Conservation (phyloP, 2,797 vertebrate species). For the Meriones psammophilus region DNA sequence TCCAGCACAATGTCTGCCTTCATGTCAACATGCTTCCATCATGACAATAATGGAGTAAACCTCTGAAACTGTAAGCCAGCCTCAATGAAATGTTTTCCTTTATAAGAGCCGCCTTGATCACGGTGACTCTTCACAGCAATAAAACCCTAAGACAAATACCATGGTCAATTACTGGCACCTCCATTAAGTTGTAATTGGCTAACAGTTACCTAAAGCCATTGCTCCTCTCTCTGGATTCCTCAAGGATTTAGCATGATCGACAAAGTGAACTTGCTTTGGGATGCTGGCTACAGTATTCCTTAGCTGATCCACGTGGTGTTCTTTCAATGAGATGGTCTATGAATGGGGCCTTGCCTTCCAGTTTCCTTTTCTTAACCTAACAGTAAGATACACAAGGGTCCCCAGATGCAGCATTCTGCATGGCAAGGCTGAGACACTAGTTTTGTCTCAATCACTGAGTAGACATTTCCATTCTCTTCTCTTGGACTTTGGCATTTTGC, state of each 20-base stretch:
- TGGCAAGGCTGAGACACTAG: background rate
- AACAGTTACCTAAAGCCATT: background rate
- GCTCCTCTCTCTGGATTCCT: background rate
- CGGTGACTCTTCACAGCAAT: no score
- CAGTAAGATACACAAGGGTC: background rate
- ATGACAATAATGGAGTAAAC: no score
- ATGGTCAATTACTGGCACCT: background rate
- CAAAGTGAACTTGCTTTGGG: background rate
- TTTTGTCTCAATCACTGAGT: background rate
- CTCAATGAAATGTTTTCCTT: no score
- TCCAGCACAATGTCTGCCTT: no score
- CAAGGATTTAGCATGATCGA: background rate
- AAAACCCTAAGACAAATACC: background rate
- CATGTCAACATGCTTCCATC: no score
- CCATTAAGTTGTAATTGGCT: background rate
- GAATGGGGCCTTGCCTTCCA: background rate
- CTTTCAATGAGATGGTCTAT: background rate
- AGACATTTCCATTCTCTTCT: background rate
- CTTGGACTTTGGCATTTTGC: background rate
- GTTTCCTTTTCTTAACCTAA: background rate
- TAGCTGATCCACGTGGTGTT: fast-evolving
- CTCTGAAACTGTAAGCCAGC: no score
- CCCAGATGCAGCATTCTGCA: background rate
- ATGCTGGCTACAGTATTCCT: background rate
- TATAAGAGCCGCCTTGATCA: no score